Conservation (phyloP, 2,888 invertebrate genomes). For the Lasioglossum calceatum region DNA sequence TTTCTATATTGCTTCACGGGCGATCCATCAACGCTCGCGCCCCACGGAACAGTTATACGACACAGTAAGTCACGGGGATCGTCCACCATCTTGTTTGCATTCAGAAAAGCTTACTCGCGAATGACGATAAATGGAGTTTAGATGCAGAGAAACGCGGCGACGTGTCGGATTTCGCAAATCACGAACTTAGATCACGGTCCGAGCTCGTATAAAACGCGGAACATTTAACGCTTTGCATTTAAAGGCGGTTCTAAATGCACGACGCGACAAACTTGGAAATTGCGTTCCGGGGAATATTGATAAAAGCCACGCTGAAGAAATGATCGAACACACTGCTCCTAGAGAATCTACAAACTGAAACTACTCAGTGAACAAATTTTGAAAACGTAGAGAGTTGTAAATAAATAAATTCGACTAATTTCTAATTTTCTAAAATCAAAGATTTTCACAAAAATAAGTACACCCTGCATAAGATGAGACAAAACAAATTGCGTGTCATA, state of each 20-base stretch:
- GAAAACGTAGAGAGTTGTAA: too few relatives aligned
- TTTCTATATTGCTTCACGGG: conserved; percentile 37
- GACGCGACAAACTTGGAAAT: neutral
- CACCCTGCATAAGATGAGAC: too few relatives aligned
- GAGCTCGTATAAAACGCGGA: neutral
- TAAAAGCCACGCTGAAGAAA: neutral
- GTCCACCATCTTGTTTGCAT: conserved; percentile 54
- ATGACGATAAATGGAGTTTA: conserved; percentile 56
- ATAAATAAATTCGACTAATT: too few relatives aligned
- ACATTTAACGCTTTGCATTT: neutral
- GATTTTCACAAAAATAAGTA: too few relatives aligned
- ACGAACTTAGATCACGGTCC: neutral
- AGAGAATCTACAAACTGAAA: too few relatives aligned
- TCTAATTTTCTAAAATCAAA: too few relatives aligned
- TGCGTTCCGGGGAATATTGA: neutral
- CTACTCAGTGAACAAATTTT: too few relatives aligned
- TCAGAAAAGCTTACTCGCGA: conserved; percentile 46
- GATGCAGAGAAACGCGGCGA: conserved; percentile 29
- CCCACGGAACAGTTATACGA: conserved; percentile 48
- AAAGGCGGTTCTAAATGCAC: neutral
- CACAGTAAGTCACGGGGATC: conserved; percentile 56
- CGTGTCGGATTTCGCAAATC: conserved; percentile 5
- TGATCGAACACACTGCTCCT: too few relatives aligned
- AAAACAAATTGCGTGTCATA: too few relatives aligned
- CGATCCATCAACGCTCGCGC: conserved; percentile 62